Conservation (phyloP, 37 sponge, comb jelly and placozoan genomes). For the Tethya wilhelma region DNA sequence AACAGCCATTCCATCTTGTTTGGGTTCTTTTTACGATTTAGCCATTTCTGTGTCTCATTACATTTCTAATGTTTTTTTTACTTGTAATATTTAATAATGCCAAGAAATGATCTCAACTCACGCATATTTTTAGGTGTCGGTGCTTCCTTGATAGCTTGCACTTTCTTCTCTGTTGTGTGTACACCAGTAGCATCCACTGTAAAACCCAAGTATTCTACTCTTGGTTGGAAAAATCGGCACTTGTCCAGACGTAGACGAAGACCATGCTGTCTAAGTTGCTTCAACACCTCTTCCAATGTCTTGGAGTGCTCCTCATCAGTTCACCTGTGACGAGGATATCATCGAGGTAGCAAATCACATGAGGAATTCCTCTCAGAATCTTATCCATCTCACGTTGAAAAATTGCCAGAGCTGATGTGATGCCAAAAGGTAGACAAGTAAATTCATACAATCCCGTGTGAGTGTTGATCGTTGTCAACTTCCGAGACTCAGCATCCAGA, state of each 20-base stretch:
- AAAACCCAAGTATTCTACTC: neutral
- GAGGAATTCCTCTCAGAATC: constrained; percentile 1
- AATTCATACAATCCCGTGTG: constrained; percentile 32
- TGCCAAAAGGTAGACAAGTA: constrained; percentile 40
- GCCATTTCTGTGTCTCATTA: no score
- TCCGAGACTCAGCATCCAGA: neutral
- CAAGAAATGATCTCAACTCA: neutral
- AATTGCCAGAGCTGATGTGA: constrained; percentile 25
- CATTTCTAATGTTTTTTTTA: no score
- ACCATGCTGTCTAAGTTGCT: constrained; percentile 6
- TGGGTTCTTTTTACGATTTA: no score
- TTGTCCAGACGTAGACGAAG: constrained; percentile 8
- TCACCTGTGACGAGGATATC: constrained; percentile 29
- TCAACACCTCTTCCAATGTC: constrained; percentile 8
- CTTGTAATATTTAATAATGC: neutral
- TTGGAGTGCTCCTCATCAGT: constrained; percentile 10
- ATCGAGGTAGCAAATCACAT: constrained; percentile 18
- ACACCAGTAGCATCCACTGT: neutral
- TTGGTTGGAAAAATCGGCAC: constrained; percentile 14
- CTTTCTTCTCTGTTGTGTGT: neutral
- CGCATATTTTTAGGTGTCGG: neutral
- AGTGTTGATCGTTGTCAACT: constrained; percentile 21
- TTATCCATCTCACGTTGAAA: constrained; percentile 18
- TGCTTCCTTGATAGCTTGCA: neutral
- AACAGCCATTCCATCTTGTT: no score